phyloP scores from a whole-genome alignment of 2,888 invertebrate species.

The Agrochola litura region DNA sequence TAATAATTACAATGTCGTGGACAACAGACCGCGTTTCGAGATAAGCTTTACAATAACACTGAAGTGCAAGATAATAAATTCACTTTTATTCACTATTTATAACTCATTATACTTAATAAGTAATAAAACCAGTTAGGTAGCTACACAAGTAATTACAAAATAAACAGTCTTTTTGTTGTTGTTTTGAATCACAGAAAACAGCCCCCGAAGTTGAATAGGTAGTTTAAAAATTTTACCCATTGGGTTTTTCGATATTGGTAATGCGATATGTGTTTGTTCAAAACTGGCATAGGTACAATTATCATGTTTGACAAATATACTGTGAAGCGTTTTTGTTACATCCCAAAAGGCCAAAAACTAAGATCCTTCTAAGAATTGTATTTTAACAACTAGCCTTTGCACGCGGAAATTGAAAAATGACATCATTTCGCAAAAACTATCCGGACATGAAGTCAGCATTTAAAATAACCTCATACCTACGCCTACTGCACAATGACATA shows the following conservation, averaged over 20 bases:
- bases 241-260: neutral
- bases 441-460: constrained; percentile 11
- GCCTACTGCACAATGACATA: neutral
- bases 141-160: constrained; percentile 23
- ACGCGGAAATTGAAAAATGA: constrained; percentile 3
- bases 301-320: neutral
- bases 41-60: constrained; percentile 1
- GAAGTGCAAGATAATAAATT: neutral
- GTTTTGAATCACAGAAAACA: constrained; percentile 19
- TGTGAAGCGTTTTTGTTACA: neutral
- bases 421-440: constrained; percentile 30
- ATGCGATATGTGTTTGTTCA: neutral
- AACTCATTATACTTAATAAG: neutral
- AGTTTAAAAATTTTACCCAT: neutral
- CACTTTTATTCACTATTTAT: neutral
- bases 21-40: neutral
- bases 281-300: neutral
- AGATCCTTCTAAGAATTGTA: constrained; percentile 3
- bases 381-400: neutral
- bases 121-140: neutral
- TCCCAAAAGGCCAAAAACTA: neutral
- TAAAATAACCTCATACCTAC: constrained; percentile 10
- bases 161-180: constrained; percentile 29
- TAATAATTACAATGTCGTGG: neutral
- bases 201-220: neutral